phyloP scores from a whole-genome alignment of 2,888 invertebrate genomes.

The Alviniconcha strummeri region DNA sequence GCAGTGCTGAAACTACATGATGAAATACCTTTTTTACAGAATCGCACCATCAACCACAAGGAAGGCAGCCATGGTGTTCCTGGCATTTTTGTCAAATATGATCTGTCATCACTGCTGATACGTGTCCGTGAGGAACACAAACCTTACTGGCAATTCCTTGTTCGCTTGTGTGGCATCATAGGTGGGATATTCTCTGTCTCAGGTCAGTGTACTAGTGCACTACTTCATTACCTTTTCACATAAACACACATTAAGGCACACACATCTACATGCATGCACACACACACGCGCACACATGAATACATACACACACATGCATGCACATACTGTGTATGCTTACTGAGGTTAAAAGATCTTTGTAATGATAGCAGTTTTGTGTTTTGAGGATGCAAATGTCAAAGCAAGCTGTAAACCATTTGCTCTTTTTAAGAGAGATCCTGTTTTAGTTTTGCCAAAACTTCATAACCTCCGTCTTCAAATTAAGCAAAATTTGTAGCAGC shows the following conservation, averaged over 20 bases:
- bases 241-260: too few relatives aligned
- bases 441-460: too few relatives aligned
- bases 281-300: neutral
- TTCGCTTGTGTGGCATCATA: slow-evolving; percentile 91
- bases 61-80: slow-evolving; percentile 94
- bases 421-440: too few relatives aligned
- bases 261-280: neutral
- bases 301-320: neutral
- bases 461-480: too few relatives aligned
- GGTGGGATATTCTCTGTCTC: slow-evolving; percentile 94
- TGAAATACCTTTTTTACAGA: slow-evolving; percentile 73
- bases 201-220: slow-evolving; percentile 47
- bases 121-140: slow-evolving; percentile 67
- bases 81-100: slow-evolving; percentile 96
- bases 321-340: neutral
- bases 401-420: too few relatives aligned
- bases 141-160: slow-evolving; percentile 81
- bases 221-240: neutral
- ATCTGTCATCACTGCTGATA: slow-evolving; percentile 92
- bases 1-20: too few relatives aligned
- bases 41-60: slow-evolving; percentile 82
- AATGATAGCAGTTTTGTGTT: neutral
- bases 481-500: too few relatives aligned
- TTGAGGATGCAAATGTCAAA: neutral
- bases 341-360: neutral